A percentile compares a stretch with the other conserved stretches of the same genome.
Conservation (phyloP, 2,113 vertebrate genomes). For the Saimiri boliviensis region DNA sequence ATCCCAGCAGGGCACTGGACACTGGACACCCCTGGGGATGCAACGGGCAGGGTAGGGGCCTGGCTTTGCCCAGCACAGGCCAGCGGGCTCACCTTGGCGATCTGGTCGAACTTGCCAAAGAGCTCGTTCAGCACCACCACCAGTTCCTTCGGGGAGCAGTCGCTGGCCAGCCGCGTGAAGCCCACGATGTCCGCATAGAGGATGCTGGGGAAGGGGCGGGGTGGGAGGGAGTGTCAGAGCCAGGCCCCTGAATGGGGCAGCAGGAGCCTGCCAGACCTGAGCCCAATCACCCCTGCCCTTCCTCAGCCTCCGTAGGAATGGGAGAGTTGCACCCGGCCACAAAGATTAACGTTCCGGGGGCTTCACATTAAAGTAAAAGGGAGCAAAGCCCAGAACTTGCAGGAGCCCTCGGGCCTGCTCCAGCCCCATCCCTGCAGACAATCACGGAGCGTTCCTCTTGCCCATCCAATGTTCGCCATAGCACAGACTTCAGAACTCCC, state of each 20-base stretch:
- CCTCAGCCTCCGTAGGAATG: neutral
- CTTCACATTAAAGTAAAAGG: rapidly evolving
- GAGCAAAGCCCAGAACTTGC: neutral
- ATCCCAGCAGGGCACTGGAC: rapidly evolving
- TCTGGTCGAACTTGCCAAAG: conserved; percentile 99
- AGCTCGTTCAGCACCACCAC: conserved; percentile 98
- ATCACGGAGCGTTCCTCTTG: neutral
- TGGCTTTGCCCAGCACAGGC: neutral
- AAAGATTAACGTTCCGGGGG: neutral
- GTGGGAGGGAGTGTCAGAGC: neutral
- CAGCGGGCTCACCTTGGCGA: conserved; percentile 91
- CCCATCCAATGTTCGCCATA: rapidly evolving
- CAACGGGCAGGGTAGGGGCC: too few relatives aligned
- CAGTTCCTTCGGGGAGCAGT: conserved; percentile 98
- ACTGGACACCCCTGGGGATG: neutral
- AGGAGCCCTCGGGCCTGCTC: rapidly evolving
- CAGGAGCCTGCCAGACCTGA: neutral
- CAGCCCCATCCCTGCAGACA: too few relatives aligned
- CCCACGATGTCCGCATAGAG: conserved; percentile 98
- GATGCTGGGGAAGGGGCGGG: conserved; percentile 85
- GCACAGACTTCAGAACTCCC: neutral
- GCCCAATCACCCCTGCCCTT: neutral
- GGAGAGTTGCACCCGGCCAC: rapidly evolving
- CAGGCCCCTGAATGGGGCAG: too few relatives aligned
- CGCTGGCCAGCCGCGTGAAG: conserved; percentile 96